Conservation (phyloP, 2,888 invertebrate species). For the Trachelus stipa region DNA sequence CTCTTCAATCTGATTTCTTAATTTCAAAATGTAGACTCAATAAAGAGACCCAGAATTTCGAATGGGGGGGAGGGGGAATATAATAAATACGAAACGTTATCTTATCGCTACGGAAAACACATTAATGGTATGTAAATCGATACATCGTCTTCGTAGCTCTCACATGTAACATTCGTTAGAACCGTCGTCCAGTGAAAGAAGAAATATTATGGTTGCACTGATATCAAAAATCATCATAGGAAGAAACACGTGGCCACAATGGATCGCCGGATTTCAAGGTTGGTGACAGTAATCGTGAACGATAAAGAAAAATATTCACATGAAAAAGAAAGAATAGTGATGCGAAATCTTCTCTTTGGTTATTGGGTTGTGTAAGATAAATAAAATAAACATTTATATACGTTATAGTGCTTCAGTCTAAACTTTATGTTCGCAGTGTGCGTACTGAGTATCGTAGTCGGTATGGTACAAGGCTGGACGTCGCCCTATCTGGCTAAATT, state of each 20-base stretch:
- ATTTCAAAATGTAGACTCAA: background rate
- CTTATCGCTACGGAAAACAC: no score
- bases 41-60: no score
- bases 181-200: no score
- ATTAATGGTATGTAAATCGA: no score
- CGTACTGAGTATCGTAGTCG: conserved; percentile 41
- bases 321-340: background rate
- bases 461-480: conserved; percentile 48
- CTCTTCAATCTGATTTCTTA: background rate
- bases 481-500: conserved; percentile 49
- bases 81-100: no score
- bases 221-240: background rate
- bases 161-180: no score
- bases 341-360: background rate
- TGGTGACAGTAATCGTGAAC: background rate
- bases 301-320: background rate
- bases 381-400: conserved; percentile 6
- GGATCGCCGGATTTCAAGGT: conserved; percentile 30
- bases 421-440: conserved; percentile 32
- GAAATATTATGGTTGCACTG: no score
- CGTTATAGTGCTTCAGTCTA: background rate
- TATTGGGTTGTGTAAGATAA: background rate
- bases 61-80: no score
- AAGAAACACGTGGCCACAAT: conserved; percentile 34
- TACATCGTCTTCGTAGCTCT: no score